phyloP scores from a whole-genome alignment of 1,140 invertebrate genomes.

The Aradophagus sp. region DNA sequence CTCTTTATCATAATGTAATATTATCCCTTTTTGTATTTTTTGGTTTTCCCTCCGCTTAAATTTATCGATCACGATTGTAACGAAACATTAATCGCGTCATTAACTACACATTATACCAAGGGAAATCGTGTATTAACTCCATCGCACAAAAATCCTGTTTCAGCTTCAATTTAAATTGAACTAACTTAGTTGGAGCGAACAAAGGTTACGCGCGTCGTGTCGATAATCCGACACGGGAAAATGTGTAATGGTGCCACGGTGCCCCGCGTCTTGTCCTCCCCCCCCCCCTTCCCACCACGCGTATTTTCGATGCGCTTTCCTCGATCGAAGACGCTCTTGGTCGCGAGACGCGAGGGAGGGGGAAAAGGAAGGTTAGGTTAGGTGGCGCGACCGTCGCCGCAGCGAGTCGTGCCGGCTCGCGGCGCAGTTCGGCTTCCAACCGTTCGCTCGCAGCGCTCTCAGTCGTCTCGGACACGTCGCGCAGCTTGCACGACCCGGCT shows the following conservation, averaged over 20 bases:
- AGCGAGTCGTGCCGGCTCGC: constrained; percentile 49
- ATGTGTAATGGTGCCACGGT: constrained; percentile 60
- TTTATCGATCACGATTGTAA: too few relatives aligned
- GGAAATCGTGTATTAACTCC: too few relatives aligned
- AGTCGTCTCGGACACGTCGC: constrained; percentile 63
- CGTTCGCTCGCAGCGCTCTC: too few relatives aligned
- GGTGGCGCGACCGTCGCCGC: constrained; percentile 27
- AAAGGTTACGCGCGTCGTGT: constrained; percentile 35
- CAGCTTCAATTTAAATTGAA: too few relatives aligned
- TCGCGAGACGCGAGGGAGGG: constrained; percentile 41
- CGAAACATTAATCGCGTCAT: too few relatives aligned
- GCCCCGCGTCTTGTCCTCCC: constrained; percentile 35
- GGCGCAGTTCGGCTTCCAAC: too few relatives aligned
- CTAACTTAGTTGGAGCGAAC: constrained; percentile 5
- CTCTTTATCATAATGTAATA: too few relatives aligned
- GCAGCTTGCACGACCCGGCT: too few relatives aligned
- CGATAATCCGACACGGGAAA: constrained; percentile 45
- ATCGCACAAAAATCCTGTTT: too few relatives aligned
- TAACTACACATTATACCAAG: too few relatives aligned
- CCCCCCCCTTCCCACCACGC: constrained; percentile 32
- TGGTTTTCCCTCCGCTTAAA: too few relatives aligned
- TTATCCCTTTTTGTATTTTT: too few relatives aligned
- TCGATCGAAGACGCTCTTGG: constrained; percentile 53
- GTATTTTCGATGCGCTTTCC: constrained; percentile 46
- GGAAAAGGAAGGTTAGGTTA: constrained; percentile 46